A percentile compares a stretch with the other conserved stretches of the same genome.
Evolutionary conservation across 2,797 vertebrate species (phyloP).

Genomic region (Podarcis lilfordi): DNA sequence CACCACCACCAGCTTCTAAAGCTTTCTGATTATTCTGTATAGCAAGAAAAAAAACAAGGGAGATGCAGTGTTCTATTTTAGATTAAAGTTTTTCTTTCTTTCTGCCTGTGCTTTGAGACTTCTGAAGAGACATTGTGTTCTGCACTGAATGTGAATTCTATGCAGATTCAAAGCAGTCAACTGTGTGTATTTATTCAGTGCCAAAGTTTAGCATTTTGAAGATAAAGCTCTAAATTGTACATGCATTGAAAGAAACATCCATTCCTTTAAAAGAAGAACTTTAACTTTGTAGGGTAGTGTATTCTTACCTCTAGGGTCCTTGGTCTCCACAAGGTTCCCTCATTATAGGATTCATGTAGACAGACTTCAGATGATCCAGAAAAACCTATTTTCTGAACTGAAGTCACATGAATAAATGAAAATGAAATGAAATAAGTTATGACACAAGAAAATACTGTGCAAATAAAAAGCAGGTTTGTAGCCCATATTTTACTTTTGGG

Average conservation of each 20-base stretch:
- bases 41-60: conserved; percentile 3
- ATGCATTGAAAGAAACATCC: conserved; percentile 6
- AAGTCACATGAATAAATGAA: too few species aligned
- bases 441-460: too few species aligned
- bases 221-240: conserved; percentile 29
- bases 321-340: neutral
- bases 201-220: conserved; percentile 8
- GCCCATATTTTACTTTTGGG: too few species aligned
- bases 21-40: neutral
- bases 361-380: neutral
- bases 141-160: neutral
- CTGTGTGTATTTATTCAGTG: conserved; percentile 43
- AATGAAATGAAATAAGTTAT: neutral
- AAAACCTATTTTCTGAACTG: too few species aligned
- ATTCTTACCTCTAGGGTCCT: neutral
- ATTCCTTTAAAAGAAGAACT: conserved; percentile 12
- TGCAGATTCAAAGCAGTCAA: neutral
- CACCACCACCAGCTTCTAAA: neutral
- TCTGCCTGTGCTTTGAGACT: neutral
- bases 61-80: conserved; percentile 18
- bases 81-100: conserved; percentile 22
- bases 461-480: neutral
- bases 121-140: neutral
- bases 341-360: neutral
- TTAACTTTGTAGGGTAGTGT: neutral